Evolutionary conservation across 2,888 invertebrate genomes (phyloP), one percentile per base, ranked within the genome.

Genomic region (Kuschelorhynchus macadamiae): DNA sequence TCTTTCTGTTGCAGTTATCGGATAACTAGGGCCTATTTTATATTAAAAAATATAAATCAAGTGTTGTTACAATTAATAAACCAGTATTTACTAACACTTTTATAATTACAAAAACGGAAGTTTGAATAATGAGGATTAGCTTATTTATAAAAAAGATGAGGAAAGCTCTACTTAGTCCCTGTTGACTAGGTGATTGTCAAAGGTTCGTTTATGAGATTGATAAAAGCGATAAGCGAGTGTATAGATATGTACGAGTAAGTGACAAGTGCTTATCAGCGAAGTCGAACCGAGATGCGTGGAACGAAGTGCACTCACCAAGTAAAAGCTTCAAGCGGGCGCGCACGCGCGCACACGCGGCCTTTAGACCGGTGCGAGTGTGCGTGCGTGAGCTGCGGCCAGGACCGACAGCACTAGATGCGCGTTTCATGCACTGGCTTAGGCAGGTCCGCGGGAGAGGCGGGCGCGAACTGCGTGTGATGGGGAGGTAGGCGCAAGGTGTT

Each of bases 371-470:
- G 17, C 74, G 73, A 75, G 75, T 79, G 78, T 79, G 79, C 78
- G 80, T 53, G 47, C 53, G 57, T 50, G 18, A 42, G 53, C 47
- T 41, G 49, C 49, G 59, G 25, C 25, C 25, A 81, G 76, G 81
- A 81, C 79, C 71, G 74, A 70, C 79, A 80, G 77, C 81, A 82
- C 85, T 88, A 91, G 81, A 91, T 91, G 85, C 90, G 90, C 80
- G 90, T 90, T 82, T 91, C 91, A 85, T 90, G 90, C 83, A 90
- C 89, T 83, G 89, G 86, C 83, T 88, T 88, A 75, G 88, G 87
- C 83, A 87, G 83, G 81, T 89, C 88, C 80, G 86, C 85, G 85
- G 85, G 85, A 85, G 85, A 85, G 84, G 86, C 84, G 85, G 85
- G 82, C 85, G 85, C 85, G 84, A 85, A 84, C 82, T 84, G 82